These are phyloP conservation scores for Diadromus collaris DNA, from an alignment of 2,888 invertebrate species.

Conservation along the genomic window DNA sequence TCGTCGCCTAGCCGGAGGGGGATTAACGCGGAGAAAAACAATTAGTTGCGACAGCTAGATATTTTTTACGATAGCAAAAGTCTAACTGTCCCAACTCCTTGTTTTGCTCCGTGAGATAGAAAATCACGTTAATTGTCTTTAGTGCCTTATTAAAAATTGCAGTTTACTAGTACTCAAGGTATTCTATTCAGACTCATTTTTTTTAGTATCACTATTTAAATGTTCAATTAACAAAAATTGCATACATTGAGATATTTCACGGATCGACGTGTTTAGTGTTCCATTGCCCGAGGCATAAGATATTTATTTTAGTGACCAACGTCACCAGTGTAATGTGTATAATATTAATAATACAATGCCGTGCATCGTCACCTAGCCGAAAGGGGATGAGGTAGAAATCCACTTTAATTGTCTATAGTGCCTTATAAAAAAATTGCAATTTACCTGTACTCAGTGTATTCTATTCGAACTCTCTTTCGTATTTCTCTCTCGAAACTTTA, in stretches of 20 bases:
- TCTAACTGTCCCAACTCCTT: too few relatives aligned
- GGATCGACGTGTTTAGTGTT: not conserved
- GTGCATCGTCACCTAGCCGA: constrained; percentile 14
- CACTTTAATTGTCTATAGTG: not conserved
- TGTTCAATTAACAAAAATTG: too few relatives aligned
- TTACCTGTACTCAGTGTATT: not conserved
- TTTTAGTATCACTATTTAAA: too few relatives aligned
- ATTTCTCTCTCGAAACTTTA: too few relatives aligned
- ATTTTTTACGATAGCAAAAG: too few relatives aligned
- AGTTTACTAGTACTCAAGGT: not conserved
- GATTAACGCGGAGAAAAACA: too few relatives aligned
- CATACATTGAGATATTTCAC: too few relatives aligned
- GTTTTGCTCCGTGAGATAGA: too few relatives aligned
- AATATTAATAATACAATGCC: constrained; percentile 14
- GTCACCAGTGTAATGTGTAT: not conserved
- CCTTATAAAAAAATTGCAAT: not conserved
- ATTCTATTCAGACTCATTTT: too few relatives aligned
- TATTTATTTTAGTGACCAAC: not conserved
- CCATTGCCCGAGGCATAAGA: not conserved
- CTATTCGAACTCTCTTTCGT: too few relatives aligned
- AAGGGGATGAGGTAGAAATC: constrained; percentile 12
- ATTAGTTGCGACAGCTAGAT: too few relatives aligned
- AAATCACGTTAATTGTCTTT: not conserved
- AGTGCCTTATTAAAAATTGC: not conserved
- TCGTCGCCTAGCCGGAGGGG: constrained; percentile 13